Percentiles rank a stretch among this genome's conserved stretches.
These are phyloP conservation scores for Anoplopoma fimbria DNA, from an alignment of 2,113 vertebrate species.

Conservation along the genomic window DNA sequence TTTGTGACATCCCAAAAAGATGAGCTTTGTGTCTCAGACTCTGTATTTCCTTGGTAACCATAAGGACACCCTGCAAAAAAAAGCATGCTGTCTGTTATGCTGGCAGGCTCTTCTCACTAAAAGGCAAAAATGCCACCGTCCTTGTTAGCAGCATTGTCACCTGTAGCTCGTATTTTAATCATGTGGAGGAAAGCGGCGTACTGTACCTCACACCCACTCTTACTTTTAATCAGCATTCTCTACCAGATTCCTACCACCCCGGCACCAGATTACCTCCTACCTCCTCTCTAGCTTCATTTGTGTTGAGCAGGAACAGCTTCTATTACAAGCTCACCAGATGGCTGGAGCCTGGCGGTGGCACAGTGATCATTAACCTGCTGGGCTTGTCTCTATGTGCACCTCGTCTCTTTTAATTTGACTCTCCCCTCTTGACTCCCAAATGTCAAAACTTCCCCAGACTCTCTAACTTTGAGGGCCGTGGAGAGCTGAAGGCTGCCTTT, in stretches of 20 bases:
- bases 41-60: not conserved
- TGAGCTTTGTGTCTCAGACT: not conserved
- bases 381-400: conserved; percentile 36
- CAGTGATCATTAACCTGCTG: conserved; percentile 61
- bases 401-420: conserved; percentile 48
- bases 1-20: conserved; percentile 1
- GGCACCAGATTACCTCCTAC: conserved; percentile 22
- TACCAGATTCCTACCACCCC: conserved; percentile 8
- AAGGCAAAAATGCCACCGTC: not conserved
- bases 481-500: conserved; percentile 8
- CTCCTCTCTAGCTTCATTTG: conserved; percentile 16
- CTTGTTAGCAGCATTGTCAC: conserved; percentile 49
- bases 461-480: conserved; percentile 6
- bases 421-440: conserved; percentile 29
- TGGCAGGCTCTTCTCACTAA: conserved; percentile 3
- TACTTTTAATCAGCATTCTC: conserved; percentile 27
- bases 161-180: conserved; percentile 51
- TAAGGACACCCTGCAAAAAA: conserved; percentile 16
- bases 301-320: conserved; percentile 31
- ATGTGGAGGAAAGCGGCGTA: conserved; percentile 13
- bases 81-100: conserved; percentile 6
- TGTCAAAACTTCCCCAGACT: conserved; percentile 47
- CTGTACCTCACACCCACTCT: conserved; percentile 14
- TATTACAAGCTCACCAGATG: conserved; percentile 57
- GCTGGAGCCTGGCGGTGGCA: conserved; percentile 30